Evolutionary conservation across 2,113 vertebrate species (phyloP), one percentile per base, ranked within the genome.

Genomic region (Hepsetus odoe): DNA sequence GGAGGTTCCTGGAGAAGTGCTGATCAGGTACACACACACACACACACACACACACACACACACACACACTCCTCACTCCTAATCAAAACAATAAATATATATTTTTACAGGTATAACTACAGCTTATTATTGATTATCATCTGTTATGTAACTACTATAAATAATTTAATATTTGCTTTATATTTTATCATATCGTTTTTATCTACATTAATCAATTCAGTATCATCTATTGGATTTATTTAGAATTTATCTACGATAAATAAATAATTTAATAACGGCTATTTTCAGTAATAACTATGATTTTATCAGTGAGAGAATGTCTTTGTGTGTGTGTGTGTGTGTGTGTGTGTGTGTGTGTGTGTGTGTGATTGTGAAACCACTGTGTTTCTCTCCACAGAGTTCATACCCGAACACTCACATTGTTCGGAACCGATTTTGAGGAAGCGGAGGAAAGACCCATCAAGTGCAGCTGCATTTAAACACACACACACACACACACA

Each of bases 371-470:
- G 66, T 32, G 76, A 77, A 68, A 64, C n/a, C 16, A 24, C 42
- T 64, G 70, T 80, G 55, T 82, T 32, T 28, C 83, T n/a, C n/a
- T 90, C 89, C 78, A 65, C 85, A 96, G 95, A 82, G 81, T 95
- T 24, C 94, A 96, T 84, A 92, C 94, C 58, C 87, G 89, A 35
- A 92, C 95, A 58, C 93, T 96, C 80, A 86, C 81, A 79, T 90
- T 95, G 51, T 96, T 94, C 77, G 94, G 95, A 75, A 86, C 75
- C 78, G 90, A 83, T 76, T 79, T 87, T 4, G 91, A 95, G 86
- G 91, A 92, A 79, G 83, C 90, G 30, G 92, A 91, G 84, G 91
- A 90, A 62, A 75, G 80, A 49, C 91, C 89, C 80, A 87, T 82
- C 74, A 93, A 85, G 0, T 95, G 94, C 82, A 91, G 77, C 84